phyloP scores from a whole-genome alignment of 2,797 vertebrate genomes.

The Sphaeramia orbicularis region DNA sequence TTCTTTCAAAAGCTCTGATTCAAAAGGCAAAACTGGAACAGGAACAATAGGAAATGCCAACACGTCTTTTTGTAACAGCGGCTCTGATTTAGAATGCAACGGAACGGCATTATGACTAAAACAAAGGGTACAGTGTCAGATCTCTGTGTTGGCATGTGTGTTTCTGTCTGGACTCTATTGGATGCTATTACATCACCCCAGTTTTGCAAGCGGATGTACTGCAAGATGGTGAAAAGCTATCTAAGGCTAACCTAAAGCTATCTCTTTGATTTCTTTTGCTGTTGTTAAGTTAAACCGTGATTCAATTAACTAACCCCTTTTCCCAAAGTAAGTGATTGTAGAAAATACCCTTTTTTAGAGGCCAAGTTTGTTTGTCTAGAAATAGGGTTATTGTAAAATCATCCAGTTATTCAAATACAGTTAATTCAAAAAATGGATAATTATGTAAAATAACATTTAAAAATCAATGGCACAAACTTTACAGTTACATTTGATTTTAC shows the following conservation, averaged over 20 bases:
- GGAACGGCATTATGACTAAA: constrained; percentile 27
- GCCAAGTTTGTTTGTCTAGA: background rate
- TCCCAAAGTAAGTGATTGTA: constrained; percentile 16
- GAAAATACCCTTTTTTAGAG: constrained; percentile 4
- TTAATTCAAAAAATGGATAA: too few species aligned
- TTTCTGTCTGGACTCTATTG: constrained; percentile 10
- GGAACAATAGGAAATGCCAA: constrained; percentile 57
- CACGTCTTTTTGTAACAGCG: constrained; percentile 17
- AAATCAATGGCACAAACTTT: too few species aligned
- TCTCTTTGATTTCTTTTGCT: background rate
- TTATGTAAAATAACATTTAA: background rate
- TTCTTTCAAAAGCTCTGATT: constrained; percentile 58
- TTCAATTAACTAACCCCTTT: constrained; percentile 9
- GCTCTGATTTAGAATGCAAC: constrained; percentile 41
- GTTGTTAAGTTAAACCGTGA: constrained; percentile 11
- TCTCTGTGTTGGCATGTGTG: constrained; percentile 2
- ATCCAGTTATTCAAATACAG: background rate
- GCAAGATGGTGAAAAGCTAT: background rate
- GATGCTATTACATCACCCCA: constrained; percentile 11
- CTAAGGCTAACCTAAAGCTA: too few species aligned
- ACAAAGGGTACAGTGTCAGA: background rate
- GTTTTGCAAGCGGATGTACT: background rate
- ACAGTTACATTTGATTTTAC: background rate
- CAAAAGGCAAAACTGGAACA: constrained; percentile 47
- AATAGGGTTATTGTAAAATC: background rate